These are phyloP conservation scores for Amblyteles armatorius DNA, from an alignment of 2,888 invertebrate genomes.

Conservation along the genomic window DNA sequence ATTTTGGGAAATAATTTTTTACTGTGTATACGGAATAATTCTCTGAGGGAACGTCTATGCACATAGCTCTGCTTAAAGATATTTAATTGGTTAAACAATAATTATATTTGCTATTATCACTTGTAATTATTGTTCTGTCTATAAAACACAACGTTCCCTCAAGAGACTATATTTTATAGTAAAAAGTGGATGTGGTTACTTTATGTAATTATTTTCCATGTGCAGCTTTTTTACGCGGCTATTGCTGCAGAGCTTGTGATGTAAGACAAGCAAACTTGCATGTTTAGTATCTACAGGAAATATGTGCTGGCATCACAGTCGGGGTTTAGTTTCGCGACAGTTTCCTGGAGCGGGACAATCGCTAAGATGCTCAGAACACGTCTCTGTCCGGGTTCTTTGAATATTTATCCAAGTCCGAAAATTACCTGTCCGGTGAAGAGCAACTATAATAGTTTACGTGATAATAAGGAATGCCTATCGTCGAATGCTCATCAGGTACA, in stretches of 20 bases:
- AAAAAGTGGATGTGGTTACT: too few relatives aligned
- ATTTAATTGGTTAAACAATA: too few relatives aligned
- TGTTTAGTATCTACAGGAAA: conserved; percentile 14
- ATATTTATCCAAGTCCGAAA: conserved; percentile 60
- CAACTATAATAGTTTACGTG: conserved; percentile 19
- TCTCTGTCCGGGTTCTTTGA: conserved; percentile 26
- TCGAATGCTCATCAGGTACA: neutral
- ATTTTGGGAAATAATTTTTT: too few relatives aligned
- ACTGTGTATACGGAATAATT: too few relatives aligned
- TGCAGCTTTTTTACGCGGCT: too few relatives aligned
- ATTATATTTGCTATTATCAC: too few relatives aligned
- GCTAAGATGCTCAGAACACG: conserved; percentile 19
- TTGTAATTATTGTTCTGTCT: too few relatives aligned
- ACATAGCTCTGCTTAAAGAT: too few relatives aligned
- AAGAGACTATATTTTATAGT: too few relatives aligned
- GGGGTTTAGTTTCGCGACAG: conserved; percentile 49
- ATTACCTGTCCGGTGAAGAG: conserved; percentile 43
- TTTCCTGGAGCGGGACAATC: conserved; percentile 46
- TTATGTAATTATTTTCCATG: too few relatives aligned
- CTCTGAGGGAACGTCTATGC: too few relatives aligned
- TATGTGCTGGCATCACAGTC: conserved; percentile 20
- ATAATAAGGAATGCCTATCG: neutral
- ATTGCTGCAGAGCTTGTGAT: neutral
- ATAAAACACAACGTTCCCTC: too few relatives aligned
- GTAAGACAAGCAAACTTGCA: conserved; percentile 5